A percentile compares a stretch with the other conserved stretches of the same genome.
phyloP scores from a whole-genome alignment of 2,113 vertebrate species.

The Origma solitaria region DNA sequence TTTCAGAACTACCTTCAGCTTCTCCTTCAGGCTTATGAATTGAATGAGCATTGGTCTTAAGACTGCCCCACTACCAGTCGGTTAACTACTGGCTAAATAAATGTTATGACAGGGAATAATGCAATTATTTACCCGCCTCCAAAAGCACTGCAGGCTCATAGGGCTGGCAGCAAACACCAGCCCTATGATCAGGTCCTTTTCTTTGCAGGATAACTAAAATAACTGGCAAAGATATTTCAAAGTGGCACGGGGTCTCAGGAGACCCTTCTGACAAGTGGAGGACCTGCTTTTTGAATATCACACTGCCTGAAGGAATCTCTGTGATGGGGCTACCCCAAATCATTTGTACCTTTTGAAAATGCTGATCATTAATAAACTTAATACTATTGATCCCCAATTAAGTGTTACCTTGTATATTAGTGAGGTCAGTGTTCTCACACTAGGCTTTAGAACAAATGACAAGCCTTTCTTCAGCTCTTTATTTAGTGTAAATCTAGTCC shows the following conservation, averaged over 20 bases:
- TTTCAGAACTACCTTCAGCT: background rate
- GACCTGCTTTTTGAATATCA: background rate
- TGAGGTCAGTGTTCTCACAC: accelerated
- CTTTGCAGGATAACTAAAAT: background rate
- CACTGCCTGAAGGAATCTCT: background rate
- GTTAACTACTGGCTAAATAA: background rate
- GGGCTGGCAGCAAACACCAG: background rate
- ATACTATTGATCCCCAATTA: background rate
- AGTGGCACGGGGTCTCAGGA: background rate
- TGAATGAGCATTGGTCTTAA: background rate
- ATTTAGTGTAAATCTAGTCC: background rate
- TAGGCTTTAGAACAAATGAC: background rate
- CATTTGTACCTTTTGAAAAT: background rate
- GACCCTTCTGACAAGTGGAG: background rate
- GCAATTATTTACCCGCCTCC: background rate
- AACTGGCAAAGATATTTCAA: background rate
- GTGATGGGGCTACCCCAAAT: background rate
- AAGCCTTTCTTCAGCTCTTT: background rate
- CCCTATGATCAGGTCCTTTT: background rate
- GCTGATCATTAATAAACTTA: background rate
- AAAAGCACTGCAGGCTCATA: background rate
- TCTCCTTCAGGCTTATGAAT: background rate
- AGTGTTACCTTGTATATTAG: background rate
- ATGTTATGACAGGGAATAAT: background rate
- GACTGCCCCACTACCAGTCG: background rate